These are phyloP conservation scores for Alca torda DNA, from an alignment of 2,797 vertebrate genomes.

Conservation along the genomic window DNA sequence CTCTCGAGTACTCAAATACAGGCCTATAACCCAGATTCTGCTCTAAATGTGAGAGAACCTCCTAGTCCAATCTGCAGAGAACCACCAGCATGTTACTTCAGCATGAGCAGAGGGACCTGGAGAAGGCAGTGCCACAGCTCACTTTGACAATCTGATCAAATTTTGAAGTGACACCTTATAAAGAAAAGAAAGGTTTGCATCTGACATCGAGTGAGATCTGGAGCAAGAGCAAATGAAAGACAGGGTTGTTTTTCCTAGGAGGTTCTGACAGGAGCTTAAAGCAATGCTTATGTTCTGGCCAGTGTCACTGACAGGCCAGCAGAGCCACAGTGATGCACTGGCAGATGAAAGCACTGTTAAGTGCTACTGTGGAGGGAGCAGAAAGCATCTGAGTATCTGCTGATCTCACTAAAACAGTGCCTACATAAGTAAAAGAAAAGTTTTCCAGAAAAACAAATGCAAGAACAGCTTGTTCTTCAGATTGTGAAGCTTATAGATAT, in stretches of 20 bases:
- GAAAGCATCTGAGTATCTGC: constrained; percentile 3
- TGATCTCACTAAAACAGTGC: background rate
- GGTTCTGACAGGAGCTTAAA: constrained; percentile 8
- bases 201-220: background rate
- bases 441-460: background rate
- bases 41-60: background rate
- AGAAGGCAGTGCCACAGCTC: background rate
- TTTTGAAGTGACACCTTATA: background rate
- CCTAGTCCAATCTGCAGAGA: background rate
- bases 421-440: background rate
- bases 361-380: background rate
- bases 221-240: background rate
- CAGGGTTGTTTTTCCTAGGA: background rate
- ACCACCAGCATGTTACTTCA: background rate
- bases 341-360: constrained; percentile 39
- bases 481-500: background rate
- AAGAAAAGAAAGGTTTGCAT: background rate
- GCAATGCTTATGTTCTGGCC: constrained; percentile 5
- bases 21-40: background rate
- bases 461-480: background rate
- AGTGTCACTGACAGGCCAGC: background rate
- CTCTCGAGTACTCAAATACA: background rate
- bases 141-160: background rate
- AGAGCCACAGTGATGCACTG: background rate
- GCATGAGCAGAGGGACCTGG: background rate